phyloP scores from a whole-genome alignment of 2,113 vertebrate species.

The Seriola dumerili region DNA sequence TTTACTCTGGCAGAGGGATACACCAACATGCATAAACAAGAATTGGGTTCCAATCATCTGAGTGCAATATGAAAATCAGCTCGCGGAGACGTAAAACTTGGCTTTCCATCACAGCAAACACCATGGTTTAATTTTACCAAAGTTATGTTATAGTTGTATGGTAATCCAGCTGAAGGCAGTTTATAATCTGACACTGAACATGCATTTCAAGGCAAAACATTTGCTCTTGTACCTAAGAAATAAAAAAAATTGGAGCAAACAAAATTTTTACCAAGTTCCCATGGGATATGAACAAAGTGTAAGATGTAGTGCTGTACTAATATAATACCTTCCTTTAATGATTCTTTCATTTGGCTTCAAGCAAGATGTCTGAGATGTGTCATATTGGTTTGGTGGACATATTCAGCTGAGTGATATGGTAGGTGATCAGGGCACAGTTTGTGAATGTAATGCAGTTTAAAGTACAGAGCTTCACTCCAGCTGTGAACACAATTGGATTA shows the following conservation, averaged over 20 bases:
- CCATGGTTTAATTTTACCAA: neutral
- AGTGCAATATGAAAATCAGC: neutral
- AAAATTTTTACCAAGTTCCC: neutral
- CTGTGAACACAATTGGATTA: neutral
- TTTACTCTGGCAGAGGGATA: neutral
- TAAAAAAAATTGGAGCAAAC: neutral
- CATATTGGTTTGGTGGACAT: neutral
- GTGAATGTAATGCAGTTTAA: conserved; percentile 1
- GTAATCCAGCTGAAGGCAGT: neutral
- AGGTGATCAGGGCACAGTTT: conserved; percentile 8
- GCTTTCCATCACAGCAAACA: neutral
- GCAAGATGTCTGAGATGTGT: neutral
- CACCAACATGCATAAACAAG: neutral
- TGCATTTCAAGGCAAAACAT: neutral
- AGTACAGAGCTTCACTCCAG: neutral
- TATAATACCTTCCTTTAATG: neutral
- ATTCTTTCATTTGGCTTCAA: neutral
- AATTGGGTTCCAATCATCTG: neutral
- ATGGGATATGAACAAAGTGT: neutral
- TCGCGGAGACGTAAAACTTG: neutral
- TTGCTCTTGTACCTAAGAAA: neutral
- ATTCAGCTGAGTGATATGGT: neutral
- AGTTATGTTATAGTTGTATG: neutral
- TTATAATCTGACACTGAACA: neutral
- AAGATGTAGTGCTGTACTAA: neutral